Evolutionary conservation across 1,140 invertebrate genomes (phyloP).

Genomic region (Pemphigus obesinymphae): DNA sequence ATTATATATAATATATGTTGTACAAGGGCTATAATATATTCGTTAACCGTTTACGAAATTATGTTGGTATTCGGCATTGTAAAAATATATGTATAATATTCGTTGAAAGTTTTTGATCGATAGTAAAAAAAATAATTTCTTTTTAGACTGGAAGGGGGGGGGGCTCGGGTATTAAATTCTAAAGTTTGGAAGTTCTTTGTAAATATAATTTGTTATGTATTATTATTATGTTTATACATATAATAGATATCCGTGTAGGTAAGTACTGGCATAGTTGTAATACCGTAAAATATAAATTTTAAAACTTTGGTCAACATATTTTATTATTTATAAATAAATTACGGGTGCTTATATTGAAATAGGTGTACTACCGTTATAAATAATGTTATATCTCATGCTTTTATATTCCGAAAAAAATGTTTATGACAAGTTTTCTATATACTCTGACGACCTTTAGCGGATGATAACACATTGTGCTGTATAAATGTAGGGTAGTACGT

Average conservation of each 20-base stretch:
- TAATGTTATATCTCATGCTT: not conserved
- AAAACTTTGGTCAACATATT: not conserved
- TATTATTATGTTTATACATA: no score
- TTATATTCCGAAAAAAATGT: not conserved
- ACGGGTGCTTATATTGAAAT: not conserved
- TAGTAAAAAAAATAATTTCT: no score
- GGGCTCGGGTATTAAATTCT: not conserved
- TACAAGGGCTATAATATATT: no score
- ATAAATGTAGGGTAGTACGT: no score
- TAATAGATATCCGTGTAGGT: not conserved
- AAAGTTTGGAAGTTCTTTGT: not conserved
- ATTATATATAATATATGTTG: no score
- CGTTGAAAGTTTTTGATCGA: no score
- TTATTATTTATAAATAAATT: not conserved
- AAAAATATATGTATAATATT: no score
- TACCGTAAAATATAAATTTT: not conserved
- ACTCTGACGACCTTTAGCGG: not conserved
- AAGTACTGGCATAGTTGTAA: not conserved
- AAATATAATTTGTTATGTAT: not conserved
- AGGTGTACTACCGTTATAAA: not conserved
- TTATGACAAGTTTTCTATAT: not conserved
- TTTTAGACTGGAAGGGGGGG: no score
- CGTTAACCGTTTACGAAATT: no score
- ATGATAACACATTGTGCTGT: not conserved
- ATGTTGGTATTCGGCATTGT: no score